These are phyloP conservation scores for Halichoeres trimaculatus DNA, from an alignment of 2,113 vertebrate species.

Conservation along the genomic window DNA sequence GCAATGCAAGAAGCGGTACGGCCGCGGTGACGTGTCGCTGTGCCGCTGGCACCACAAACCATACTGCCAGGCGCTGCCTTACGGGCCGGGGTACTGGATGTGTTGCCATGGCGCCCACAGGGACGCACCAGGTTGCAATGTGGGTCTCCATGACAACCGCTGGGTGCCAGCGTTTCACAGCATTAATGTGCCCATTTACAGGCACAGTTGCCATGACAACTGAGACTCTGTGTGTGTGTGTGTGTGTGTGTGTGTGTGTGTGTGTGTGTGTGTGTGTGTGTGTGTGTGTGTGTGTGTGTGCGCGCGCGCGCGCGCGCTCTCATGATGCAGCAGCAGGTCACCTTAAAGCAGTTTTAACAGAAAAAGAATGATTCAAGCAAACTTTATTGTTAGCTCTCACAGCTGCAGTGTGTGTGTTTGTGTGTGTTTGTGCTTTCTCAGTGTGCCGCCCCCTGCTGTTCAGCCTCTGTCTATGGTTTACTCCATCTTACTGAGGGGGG, in stretches of 20 bases:
- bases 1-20: constrained; percentile 93
- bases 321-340: too few species aligned
- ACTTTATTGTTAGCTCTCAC: too few species aligned
- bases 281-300: too few species aligned
- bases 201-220: constrained; percentile 84
- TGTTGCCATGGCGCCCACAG: constrained; percentile 91
- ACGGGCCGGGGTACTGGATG: constrained; percentile 97
- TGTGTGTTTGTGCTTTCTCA: neutral
- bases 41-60: constrained; percentile 98
- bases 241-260: neutral
- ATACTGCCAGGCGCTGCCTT: constrained; percentile 94
- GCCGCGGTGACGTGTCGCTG: constrained; percentile 91
- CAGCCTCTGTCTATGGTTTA: neutral
- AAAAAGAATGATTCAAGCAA: neutral
- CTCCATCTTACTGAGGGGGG: neutral
- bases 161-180: constrained; percentile 95
- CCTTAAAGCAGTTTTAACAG: neutral
- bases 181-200: constrained; percentile 89
- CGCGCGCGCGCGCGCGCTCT: too few species aligned
- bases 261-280: too few species aligned
- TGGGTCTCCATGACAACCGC: constrained; percentile 97
- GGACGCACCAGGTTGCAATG: constrained; percentile 91
- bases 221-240: constrained; percentile 20
- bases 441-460: constrained; percentile 14
- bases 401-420: neutral